Percentiles rank a stretch among this genome's conserved stretches.
These are phyloP conservation scores for Dermochelys coriacea DNA, from an alignment of 2,797 vertebrate genomes.

Conservation along the genomic window DNA sequence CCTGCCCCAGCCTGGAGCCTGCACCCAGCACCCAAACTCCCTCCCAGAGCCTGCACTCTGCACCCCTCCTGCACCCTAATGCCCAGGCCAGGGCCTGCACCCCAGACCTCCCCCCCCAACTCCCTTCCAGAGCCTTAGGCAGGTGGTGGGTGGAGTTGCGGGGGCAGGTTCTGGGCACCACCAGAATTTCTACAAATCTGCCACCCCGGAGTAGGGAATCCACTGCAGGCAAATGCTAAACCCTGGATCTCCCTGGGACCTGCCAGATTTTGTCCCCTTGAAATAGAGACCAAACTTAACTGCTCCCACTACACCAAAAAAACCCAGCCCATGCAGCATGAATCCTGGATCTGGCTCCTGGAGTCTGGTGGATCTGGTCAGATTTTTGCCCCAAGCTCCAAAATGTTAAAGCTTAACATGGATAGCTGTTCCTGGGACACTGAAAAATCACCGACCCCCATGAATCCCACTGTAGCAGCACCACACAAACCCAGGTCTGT, in stretches of 20 bases:
- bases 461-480: background rate
- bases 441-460: background rate
- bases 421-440: background rate
- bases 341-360: background rate
- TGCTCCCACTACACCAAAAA: background rate
- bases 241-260: fast-evolving
- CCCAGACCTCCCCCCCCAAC: too few relatives aligned
- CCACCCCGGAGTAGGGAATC: too few relatives aligned
- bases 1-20: too few relatives aligned
- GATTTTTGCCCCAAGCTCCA: background rate
- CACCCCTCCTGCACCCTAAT: too few relatives aligned
- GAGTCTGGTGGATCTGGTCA: background rate
- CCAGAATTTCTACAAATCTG: too few relatives aligned
- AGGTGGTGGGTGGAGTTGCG: too few relatives aligned
- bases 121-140: too few relatives aligned
- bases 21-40: too few relatives aligned
- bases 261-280: fast-evolving
- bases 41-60: too few relatives aligned
- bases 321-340: background rate
- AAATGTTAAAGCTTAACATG: background rate
- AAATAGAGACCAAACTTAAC: background rate
- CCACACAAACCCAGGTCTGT: background rate
- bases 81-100: too few relatives aligned
- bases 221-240: background rate
- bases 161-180: too few relatives aligned